Evolutionary conservation across 2,888 invertebrate genomes (phyloP), one percentile per base, ranked within the genome.

Genomic region (Smittia sp.): DNA sequence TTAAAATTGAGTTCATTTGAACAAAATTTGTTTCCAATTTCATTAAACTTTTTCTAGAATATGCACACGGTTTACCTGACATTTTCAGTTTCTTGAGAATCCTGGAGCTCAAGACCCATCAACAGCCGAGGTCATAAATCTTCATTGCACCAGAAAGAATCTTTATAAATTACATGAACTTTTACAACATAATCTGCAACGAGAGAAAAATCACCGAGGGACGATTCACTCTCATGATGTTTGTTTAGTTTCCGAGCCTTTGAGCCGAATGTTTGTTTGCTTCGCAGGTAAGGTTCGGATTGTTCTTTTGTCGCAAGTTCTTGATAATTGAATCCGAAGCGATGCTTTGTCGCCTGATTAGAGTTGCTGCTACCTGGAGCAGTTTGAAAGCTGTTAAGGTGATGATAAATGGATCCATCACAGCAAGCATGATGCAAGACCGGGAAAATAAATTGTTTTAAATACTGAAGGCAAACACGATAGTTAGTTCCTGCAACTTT

Each of bases 201-300:
- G 15, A 15, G 15, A 46, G 46, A 46, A 11, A n/a, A 46, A 15
- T 11, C 46, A 11, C n/a, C n/a, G 46, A 46, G 46, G 46, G 46
- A 46, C 46, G 38, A 38, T 38, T 11, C 6, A 46, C 2, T 46
- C 11, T 46, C 46, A 7, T 46, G 46, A 46, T 15, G 46, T 46
- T 46, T 46, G 46, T 46, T 46, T 46, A 46, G 46, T 46, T 46
- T n/a, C 11, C 11, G 46, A 46, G 46, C 6, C 15, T 32, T 46
- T 58, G 58, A 58, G 24, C 13, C 4, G 32, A 58, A 58, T 22
- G 20, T 58, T 58, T 58, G 58, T 58, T 58, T 67, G 13, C 41
- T 39, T 67, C 20, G 67, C 67, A 67, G 67, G 66, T 66, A 66
- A 66, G 15, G 13, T 66, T 66, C 66, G n/a, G 32, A 66, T 66